A percentile compares a stretch with the other conserved stretches of the same genome.
Conservation (phyloP, 2,888 invertebrate genomes). For the Epinotia nisella region DNA sequence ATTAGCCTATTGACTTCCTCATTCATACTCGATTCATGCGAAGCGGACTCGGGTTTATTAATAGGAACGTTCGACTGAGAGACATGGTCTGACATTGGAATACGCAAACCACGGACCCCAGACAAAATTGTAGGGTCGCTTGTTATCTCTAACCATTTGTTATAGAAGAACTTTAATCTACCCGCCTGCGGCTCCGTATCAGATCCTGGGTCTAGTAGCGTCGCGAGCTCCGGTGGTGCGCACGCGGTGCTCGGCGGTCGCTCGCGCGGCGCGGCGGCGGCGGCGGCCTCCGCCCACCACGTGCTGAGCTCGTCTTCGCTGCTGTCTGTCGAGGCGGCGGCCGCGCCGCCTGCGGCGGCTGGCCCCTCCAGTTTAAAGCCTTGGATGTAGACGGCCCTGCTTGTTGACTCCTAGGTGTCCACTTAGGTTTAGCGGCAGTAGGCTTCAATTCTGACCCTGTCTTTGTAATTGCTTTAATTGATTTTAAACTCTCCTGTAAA, state of each 20-base stretch:
- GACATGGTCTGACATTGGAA: background rate
- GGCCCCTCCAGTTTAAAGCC: conserved; percentile 8
- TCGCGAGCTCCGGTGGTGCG: background rate
- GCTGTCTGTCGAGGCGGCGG: background rate
- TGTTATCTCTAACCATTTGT: background rate
- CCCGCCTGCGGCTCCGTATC: background rate
- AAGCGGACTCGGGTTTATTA: too few species aligned
- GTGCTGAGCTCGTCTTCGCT: too few species aligned
- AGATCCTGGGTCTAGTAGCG: background rate
- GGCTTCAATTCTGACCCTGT: background rate
- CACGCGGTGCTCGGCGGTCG: background rate
- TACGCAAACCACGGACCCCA: conserved; percentile 4
- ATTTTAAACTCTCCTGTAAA: background rate
- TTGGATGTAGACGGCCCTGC: background rate
- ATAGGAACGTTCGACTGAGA: background rate
- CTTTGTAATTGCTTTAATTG: background rate
- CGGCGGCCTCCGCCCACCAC: background rate
- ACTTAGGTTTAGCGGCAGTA: background rate
- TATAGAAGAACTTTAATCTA: background rate
- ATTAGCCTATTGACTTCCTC: background rate
- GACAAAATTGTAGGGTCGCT: background rate
- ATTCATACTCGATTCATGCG: too few species aligned
- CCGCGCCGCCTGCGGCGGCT: background rate
- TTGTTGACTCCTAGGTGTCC: background rate
- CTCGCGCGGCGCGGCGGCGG: background rate